Conservation (phyloP, 2,888 invertebrate genomes). For the Blastobasis lacticolella region DNA sequence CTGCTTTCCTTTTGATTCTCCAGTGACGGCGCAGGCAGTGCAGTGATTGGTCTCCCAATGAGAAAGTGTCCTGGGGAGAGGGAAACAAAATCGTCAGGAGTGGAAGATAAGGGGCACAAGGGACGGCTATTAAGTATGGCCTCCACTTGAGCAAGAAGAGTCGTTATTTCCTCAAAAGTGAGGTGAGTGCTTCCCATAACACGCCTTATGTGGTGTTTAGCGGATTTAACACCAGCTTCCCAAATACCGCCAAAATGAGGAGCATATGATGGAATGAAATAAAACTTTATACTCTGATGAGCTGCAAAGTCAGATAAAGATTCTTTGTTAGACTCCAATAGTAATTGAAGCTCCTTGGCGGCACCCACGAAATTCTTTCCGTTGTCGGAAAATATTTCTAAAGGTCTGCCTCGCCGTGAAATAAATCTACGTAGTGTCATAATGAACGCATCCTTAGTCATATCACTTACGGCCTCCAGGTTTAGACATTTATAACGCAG, state of each 20-base stretch:
- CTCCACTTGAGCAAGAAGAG: constrained; percentile 12
- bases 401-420: not conserved
- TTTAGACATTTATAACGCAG: constrained; percentile 2
- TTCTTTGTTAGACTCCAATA: not conserved
- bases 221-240: constrained; percentile 2
- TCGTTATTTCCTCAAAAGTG: constrained; percentile 12
- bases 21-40: not conserved
- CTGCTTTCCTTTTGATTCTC: not conserved
- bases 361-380: not conserved
- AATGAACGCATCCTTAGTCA: not conserved
- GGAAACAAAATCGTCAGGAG: constrained; percentile 9
- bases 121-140: constrained; percentile 13
- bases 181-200: constrained; percentile 12
- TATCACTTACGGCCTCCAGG: constrained; percentile 3
- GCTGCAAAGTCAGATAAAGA: not conserved
- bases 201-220: constrained; percentile 6
- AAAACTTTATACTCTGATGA: not conserved
- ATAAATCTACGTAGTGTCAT: constrained; percentile 1
- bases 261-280: constrained; percentile 1
- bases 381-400: not conserved
- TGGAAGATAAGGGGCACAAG: constrained; percentile 6
- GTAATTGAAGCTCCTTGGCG: not conserved
- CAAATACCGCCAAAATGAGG: constrained; percentile 5
- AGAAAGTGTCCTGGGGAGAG: constrained; percentile 15
- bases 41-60: constrained; percentile 10